These are phyloP conservation scores for Hydrolagus colliei DNA, from an alignment of 2,797 vertebrate species.

Conservation along the genomic window DNA sequence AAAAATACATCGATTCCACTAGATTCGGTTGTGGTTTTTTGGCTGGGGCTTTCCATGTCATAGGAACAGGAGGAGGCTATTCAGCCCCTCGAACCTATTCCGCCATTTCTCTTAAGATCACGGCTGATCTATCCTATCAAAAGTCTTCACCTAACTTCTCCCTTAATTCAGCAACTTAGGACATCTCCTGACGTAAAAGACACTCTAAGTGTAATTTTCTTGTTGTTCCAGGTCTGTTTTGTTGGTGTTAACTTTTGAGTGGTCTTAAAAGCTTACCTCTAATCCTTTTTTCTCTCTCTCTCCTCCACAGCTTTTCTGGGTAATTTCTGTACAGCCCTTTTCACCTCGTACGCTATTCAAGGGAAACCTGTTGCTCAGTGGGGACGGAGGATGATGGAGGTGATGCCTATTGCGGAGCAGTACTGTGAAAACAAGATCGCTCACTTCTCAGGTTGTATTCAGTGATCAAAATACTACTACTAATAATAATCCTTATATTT, in stretches of 20 bases:
- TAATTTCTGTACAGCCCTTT: slow-evolving; percentile 32
- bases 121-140: too few relatives aligned
- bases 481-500: too few relatives aligned
- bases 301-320: slow-evolving; percentile 31
- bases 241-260: neutral
- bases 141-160: too few relatives aligned
- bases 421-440: slow-evolving; percentile 30
- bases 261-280: neutral
- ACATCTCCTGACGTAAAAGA: too few relatives aligned
- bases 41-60: too few relatives aligned
- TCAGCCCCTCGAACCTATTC: too few relatives aligned
- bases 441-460: slow-evolving; percentile 29
- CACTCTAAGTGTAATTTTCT: neutral
- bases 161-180: too few relatives aligned
- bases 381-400: slow-evolving; percentile 32
- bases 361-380: slow-evolving; percentile 33
- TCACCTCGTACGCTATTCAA: slow-evolving; percentile 34
- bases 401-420: slow-evolving; percentile 28
- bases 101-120: too few relatives aligned
- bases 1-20: too few relatives aligned
- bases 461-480: neutral
- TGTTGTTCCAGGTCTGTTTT: neutral
- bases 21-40: too few relatives aligned
- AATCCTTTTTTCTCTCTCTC: neutral
- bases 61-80: too few relatives aligned